These are phyloP conservation scores for Muscina levida DNA, from an alignment of 2,888 invertebrate genomes.

Conservation along the genomic window DNA sequence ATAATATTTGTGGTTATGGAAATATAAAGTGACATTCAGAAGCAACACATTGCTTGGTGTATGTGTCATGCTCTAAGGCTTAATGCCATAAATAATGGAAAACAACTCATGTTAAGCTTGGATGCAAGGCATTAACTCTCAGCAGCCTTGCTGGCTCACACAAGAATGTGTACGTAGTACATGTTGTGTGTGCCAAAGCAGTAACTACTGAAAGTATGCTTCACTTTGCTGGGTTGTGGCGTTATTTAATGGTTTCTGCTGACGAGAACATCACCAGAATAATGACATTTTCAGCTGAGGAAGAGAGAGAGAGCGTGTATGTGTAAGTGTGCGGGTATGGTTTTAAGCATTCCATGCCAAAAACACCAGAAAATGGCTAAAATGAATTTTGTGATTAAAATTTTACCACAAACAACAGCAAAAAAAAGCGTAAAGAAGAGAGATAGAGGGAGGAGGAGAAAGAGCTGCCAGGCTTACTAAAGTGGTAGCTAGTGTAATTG, in stretches of 20 bases:
- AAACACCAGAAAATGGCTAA: not conserved
- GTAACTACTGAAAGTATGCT: not conserved
- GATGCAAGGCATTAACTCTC: slow-evolving; percentile 11
- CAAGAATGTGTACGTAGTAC: not conserved
- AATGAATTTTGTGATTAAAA: slow-evolving; percentile 4
- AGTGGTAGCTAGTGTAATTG: not conserved
- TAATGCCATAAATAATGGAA: slow-evolving; percentile 4
- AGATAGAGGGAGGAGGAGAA: not conserved
- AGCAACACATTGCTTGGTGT: not conserved
- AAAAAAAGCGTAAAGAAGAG: not conserved
- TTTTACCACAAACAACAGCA: too few relatives aligned
- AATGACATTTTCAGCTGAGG: slow-evolving; percentile 1
- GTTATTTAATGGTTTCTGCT: slow-evolving; percentile 11
- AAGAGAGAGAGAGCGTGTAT: too few relatives aligned
- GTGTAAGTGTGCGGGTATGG: too few relatives aligned
- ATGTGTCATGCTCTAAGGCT: not conserved
- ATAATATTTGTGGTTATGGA: slow-evolving; percentile 15
- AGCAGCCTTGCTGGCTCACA: not conserved
- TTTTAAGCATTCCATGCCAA: not conserved
- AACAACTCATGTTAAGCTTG: not conserved
- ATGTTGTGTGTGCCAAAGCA: not conserved
- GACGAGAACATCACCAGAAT: not conserved
- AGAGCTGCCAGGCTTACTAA: not conserved
- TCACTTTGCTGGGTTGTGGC: not conserved
- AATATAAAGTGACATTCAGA: slow-evolving; percentile 1